Conservation (phyloP, 1,140 invertebrate species). For the Heliothis virescens region DNA sequence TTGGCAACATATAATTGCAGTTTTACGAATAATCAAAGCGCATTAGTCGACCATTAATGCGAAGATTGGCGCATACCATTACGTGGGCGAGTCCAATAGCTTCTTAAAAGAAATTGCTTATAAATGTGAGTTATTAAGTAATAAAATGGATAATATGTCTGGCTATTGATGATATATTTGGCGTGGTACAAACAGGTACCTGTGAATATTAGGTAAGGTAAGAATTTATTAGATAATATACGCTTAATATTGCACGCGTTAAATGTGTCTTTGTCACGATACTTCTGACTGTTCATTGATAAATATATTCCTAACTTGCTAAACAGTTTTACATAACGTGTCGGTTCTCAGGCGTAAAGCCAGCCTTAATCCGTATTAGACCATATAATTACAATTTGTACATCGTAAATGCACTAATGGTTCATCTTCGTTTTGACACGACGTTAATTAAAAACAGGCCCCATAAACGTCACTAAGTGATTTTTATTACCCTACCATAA, state of each 20-base stretch:
- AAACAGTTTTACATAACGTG: constrained; percentile 1
- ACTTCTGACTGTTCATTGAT: constrained; percentile 1
- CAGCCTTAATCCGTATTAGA: background rate
- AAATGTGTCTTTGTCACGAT: background rate
- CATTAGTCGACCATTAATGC: constrained; percentile 16
- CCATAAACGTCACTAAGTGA: constrained; percentile 56
- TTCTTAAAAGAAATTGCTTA: constrained; percentile 41
- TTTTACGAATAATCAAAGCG: constrained; percentile 14
- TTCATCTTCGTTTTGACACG: constrained; percentile 46
- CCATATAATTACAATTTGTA: constrained; percentile 38
- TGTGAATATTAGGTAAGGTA: too few relatives aligned
- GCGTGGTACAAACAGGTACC: constrained; percentile 20
- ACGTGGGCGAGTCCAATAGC: constrained; percentile 35
- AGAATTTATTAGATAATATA: background rate
- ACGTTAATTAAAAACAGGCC: constrained; percentile 52
- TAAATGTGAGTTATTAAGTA: constrained; percentile 38
- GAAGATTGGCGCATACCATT: constrained; percentile 40
- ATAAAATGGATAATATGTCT: constrained; percentile 32
- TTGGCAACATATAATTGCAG: constrained; percentile 33
- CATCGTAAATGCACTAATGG: constrained; percentile 42
- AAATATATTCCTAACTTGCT: constrained; percentile 1
- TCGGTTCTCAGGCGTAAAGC: background rate
- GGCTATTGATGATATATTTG: constrained; percentile 25
- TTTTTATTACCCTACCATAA: constrained; percentile 52
- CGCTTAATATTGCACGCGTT: background rate